Percentiles rank a stretch among this genome's conserved stretches.
phyloP scores from a whole-genome alignment of 2,113 vertebrate genomes.

The Phycodurus eques region DNA sequence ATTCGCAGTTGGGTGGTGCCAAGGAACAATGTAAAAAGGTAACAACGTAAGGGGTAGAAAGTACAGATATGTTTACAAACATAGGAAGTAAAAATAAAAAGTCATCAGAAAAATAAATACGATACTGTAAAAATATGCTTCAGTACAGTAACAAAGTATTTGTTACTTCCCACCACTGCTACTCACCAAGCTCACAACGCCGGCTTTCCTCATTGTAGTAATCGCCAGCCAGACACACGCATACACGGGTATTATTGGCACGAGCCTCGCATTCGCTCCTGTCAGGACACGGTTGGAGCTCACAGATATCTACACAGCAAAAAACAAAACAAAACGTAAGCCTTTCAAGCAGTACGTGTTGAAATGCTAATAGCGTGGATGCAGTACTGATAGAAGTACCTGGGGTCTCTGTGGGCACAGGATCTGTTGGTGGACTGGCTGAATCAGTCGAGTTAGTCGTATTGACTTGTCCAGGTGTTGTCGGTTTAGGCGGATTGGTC shows the following conservation, averaged over 20 bases:
- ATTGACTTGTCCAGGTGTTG: background rate
- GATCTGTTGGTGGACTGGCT: background rate
- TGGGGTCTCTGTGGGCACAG: background rate
- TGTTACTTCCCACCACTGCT: background rate
- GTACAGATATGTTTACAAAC: too few species aligned
- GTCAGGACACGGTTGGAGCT: slow-evolving; percentile 8
- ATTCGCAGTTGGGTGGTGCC: too few species aligned
- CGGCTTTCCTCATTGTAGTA: accelerated
- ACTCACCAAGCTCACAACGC: slow-evolving; percentile 25
- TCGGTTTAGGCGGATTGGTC: background rate
- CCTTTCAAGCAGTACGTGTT: background rate
- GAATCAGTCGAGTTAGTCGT: background rate
- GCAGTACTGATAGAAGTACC: background rate
- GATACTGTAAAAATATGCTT: background rate
- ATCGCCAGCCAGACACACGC: slow-evolving; percentile 51
- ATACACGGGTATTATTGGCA: background rate
- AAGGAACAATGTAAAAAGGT: too few species aligned
- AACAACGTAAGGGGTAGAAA: too few species aligned
- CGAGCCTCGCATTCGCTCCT: slow-evolving; percentile 46
- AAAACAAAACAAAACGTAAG: background rate
- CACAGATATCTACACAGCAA: slow-evolving; percentile 36
- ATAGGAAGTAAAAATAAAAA: too few species aligned
- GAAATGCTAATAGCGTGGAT: background rate
- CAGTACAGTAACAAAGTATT: too few species aligned
- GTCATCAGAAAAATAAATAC: background rate